phyloP scores from a whole-genome alignment of 2,888 invertebrate species.

The Ligdia adustata region DNA sequence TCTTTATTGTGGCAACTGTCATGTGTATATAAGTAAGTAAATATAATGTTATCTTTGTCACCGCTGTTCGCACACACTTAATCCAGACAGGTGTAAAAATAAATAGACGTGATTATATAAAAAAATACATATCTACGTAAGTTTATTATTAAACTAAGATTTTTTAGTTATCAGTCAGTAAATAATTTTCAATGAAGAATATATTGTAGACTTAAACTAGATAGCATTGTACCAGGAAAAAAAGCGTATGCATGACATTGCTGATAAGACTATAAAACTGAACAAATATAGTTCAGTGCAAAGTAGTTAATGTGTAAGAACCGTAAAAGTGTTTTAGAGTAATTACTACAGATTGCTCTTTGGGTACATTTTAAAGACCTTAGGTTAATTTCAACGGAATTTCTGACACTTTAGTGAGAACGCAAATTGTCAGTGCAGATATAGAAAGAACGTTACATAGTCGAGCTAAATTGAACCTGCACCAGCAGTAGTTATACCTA shows the following conservation, averaged over 20 bases:
- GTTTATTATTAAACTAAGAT: too few relatives aligned
- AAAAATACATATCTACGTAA: too few relatives aligned
- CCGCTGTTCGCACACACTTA: slow-evolving; percentile 1
- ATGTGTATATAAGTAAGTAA: slow-evolving; percentile 8
- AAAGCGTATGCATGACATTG: slow-evolving; percentile 15
- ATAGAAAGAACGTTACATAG: too few relatives aligned
- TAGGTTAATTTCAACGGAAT: too few relatives aligned
- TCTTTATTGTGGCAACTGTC: slow-evolving; percentile 11
- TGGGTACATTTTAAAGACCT: slow-evolving; percentile 7
- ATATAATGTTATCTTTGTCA: slow-evolving; percentile 13
- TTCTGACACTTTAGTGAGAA: too few relatives aligned
- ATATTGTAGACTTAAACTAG: too few relatives aligned
- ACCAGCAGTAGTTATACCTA: too few relatives aligned
- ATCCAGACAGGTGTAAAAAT: slow-evolving; percentile 13
- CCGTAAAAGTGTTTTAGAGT: slow-evolving; percentile 13
- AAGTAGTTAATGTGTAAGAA: slow-evolving; percentile 16
- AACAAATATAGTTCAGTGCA: slow-evolving; percentile 17
- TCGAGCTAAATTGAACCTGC: too few relatives aligned
- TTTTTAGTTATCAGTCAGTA: too few relatives aligned
- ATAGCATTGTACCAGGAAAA: too few relatives aligned
- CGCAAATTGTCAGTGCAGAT: too few relatives aligned
- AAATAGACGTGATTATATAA: slow-evolving; percentile 1
- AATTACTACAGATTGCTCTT: slow-evolving; percentile 6
- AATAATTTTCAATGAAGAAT: too few relatives aligned
- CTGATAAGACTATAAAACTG: slow-evolving; percentile 24